phyloP scores from a whole-genome alignment of 2,888 invertebrate species.

The Mactromeris polynyma region DNA sequence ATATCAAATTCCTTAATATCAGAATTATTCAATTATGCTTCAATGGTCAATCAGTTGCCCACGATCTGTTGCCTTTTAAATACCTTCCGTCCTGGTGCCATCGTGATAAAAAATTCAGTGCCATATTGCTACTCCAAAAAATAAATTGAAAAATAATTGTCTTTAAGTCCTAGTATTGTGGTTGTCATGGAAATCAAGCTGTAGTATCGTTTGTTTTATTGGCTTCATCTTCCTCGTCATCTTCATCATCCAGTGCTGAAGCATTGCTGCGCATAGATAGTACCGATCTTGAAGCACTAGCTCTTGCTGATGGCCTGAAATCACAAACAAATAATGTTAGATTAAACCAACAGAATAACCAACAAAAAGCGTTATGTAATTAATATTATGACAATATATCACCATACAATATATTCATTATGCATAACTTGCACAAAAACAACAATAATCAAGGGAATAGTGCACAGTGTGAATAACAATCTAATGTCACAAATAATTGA shows the following conservation, averaged over 20 bases:
- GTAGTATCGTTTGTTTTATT: constrained; percentile 68
- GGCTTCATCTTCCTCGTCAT: constrained; percentile 65
- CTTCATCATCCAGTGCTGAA: constrained; percentile 64
- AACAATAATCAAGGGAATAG: too few relatives aligned
- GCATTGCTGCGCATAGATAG: constrained; percentile 63
- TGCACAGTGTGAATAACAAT: too few relatives aligned
- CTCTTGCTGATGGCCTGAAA: constrained; percentile 75
- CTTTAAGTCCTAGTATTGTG: constrained; percentile 12
- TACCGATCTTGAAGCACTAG: constrained; percentile 67
- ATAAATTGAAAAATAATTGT: not conserved
- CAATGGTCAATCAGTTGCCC: not conserved
- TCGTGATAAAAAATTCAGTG: not conserved
- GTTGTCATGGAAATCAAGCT: constrained; percentile 64
- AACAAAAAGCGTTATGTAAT: too few relatives aligned
- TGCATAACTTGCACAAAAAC: too few relatives aligned
- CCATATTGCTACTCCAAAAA: constrained; percentile 3
- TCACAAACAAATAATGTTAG: not conserved
- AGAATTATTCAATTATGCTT: not conserved
- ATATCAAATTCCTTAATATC: not conserved
- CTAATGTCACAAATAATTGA: not conserved
- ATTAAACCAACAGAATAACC: too few relatives aligned
- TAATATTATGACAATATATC: too few relatives aligned
- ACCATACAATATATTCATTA: too few relatives aligned
- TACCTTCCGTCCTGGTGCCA: not conserved
- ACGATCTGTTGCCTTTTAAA: not conserved